Evolutionary conservation across 2,888 invertebrate genomes (phyloP), one percentile per base, ranked within the genome.

Genomic region (Athetis lepigone): DNA sequence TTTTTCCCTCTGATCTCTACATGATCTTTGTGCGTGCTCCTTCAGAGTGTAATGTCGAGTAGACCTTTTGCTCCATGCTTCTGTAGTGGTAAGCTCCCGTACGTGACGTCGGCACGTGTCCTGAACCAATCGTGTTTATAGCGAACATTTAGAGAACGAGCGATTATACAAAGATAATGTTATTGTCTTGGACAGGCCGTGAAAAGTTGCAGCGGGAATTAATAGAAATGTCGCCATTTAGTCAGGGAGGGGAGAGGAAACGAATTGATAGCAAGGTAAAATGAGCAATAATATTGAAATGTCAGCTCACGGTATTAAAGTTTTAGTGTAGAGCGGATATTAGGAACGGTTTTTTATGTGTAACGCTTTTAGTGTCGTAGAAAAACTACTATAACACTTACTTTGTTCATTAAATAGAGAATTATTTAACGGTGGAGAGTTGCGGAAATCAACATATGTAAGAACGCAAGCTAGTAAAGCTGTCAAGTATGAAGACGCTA

Each of bases 101-200:
- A 39, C 59, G 75, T 75, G 62, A 54, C 50, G 4, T 36, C 45
- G 36, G 5, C 8, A 21, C 6, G 50, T 37, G 67, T 39, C 46
- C 45, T 54, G 50, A 61, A 52, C 37, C 36, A 54, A 39, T 75
- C 39, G 75, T 29, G 50, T 73, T 55, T 52, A 29, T 55, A 43
- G 55, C 27, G 54, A 47, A 36, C 46, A 37, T 39, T 70, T 45
- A 52, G 19, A 36, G 43, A 58, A 37, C 57, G 47, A 19, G n/a
- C 37, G 11, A 45, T 50, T 39, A 27, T 37, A 43, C 65, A 55
- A 16, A 27, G 42, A 9, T 66, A 56, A 69, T 69, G 56, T 50
- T 69, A 69, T 69, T 61, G 45, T 52, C 18, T 40, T 36, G 40
- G 49, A 33, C 46, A 40, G 37, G 36, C 2, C 18, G 46, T 43